Conservation (phyloP, 64 coral and sea anemone genomes). For the Acropora yongei region DNA sequence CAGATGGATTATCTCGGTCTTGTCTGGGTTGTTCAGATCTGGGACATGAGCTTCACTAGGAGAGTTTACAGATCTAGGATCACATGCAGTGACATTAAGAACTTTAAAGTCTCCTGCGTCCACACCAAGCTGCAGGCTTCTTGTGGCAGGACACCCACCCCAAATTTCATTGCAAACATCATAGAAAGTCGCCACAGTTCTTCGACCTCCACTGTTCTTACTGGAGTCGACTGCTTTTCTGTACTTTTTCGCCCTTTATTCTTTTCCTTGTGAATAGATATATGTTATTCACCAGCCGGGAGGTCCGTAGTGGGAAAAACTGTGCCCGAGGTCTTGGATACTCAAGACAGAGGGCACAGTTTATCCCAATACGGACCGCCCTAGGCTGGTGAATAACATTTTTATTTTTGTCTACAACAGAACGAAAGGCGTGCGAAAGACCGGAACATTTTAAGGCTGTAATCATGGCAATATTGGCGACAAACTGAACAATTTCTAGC, state of each 20-base stretch:
- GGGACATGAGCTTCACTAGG: background rate
- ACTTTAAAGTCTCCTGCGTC: background rate
- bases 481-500: too few relatives aligned
- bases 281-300: too few relatives aligned
- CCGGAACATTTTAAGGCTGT: too few relatives aligned
- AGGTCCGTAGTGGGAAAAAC: too few relatives aligned
- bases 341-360: too few relatives aligned
- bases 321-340: too few relatives aligned
- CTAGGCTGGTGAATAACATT: too few relatives aligned
- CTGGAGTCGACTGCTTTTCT: conserved; percentile 41
- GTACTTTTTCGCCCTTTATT: conserved; percentile 46
- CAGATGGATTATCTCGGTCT: too few relatives aligned
- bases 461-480: too few relatives aligned
- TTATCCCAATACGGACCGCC: too few relatives aligned
- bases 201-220: conserved; percentile 33
- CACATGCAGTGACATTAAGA: background rate
- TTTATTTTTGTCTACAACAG: too few relatives aligned
- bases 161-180: conserved; percentile 57
- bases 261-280: conserved; percentile 44
- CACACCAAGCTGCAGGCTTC: conserved; percentile 35
- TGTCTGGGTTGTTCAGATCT: background rate
- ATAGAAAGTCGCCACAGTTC: conserved; percentile 59
- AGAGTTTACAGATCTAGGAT: background rate
- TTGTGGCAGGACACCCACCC: conserved; percentile 53
- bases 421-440: too few relatives aligned